A percentile compares a stretch with the other conserved stretches of the same genome.
Evolutionary conservation across 2,113 vertebrate genomes (phyloP).

Genomic region (Rhinichthys klamathensis): DNA sequence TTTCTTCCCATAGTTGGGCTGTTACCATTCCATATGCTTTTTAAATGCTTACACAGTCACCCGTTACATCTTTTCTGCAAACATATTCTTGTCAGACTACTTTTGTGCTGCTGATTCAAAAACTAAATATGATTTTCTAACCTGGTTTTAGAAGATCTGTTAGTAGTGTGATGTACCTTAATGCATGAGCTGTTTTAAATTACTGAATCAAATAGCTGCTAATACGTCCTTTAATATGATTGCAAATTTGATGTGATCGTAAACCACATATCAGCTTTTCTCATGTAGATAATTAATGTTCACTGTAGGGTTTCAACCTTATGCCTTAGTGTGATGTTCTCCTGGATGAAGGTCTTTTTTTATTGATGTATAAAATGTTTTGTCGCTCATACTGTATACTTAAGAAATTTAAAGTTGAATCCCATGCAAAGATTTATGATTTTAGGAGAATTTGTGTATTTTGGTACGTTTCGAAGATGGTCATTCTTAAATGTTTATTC

Average conservation of each 20-base stretch:
- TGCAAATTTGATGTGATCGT: background rate
- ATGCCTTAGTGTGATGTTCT: background rate
- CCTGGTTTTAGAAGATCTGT: background rate
- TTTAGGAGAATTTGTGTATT: background rate
- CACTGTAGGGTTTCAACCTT: background rate
- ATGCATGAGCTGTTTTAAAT: background rate
- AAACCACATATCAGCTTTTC: constrained; percentile 2
- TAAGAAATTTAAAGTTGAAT: background rate
- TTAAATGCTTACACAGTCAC: background rate
- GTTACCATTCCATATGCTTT: background rate
- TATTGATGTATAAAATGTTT: background rate
- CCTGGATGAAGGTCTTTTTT: background rate
- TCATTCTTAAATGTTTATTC: constrained; percentile 7
- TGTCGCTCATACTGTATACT: background rate
- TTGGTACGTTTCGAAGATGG: background rate
- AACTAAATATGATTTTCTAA: background rate
- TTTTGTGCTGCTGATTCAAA: background rate
- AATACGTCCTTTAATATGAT: constrained; percentile 2
- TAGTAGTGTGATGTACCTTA: background rate
- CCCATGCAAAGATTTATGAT: background rate
- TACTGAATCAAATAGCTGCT: constrained; percentile 12
- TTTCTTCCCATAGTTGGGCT: background rate
- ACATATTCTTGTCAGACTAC: background rate
- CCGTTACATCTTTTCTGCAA: background rate
- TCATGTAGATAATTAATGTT: background rate